These are phyloP conservation scores for Argyra leucocephala DNA, from an alignment of 2,888 invertebrate genomes.

Conservation along the genomic window DNA sequence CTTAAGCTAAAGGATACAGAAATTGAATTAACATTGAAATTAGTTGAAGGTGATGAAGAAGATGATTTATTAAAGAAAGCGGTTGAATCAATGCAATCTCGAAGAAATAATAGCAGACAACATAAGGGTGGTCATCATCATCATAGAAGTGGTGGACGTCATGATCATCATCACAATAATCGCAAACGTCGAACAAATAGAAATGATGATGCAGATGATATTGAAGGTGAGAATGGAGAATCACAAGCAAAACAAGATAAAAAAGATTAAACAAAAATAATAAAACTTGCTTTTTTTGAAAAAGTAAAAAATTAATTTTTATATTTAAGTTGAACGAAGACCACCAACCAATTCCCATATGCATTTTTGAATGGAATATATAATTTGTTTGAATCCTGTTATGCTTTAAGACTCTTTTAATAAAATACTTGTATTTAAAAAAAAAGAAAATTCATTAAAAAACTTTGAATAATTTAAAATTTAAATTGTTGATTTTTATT, in stretches of 20 bases:
- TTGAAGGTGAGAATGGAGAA: constrained; percentile 26
- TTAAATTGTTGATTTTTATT: too few relatives aligned
- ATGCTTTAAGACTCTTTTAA: too few relatives aligned
- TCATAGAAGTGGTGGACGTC: constrained; percentile 29
- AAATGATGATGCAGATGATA: constrained; percentile 26
- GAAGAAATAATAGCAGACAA: constrained; percentile 46
- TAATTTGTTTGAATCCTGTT: too few relatives aligned
- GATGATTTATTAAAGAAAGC: constrained; percentile 55
- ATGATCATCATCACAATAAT: constrained; percentile 27
- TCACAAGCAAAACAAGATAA: constrained; percentile 24
- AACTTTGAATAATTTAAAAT: too few relatives aligned
- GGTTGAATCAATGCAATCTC: constrained; percentile 51
- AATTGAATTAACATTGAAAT: constrained; percentile 48
- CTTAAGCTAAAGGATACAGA: constrained; percentile 38
- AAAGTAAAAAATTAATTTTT: too few relatives aligned
- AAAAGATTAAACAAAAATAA: too few relatives aligned
- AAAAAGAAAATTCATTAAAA: too few relatives aligned
- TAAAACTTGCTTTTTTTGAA: too few relatives aligned
- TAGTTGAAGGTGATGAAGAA: constrained; percentile 65
- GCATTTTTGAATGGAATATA: too few relatives aligned
- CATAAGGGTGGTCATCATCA: constrained; percentile 29
- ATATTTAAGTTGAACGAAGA: too few relatives aligned
- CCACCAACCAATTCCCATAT: too few relatives aligned
- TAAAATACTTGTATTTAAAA: too few relatives aligned
- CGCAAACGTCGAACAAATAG: constrained; percentile 36